Evolutionary conservation across 2,888 invertebrate species (phyloP).

Genomic region (Lycocerus yunnanus): DNA sequence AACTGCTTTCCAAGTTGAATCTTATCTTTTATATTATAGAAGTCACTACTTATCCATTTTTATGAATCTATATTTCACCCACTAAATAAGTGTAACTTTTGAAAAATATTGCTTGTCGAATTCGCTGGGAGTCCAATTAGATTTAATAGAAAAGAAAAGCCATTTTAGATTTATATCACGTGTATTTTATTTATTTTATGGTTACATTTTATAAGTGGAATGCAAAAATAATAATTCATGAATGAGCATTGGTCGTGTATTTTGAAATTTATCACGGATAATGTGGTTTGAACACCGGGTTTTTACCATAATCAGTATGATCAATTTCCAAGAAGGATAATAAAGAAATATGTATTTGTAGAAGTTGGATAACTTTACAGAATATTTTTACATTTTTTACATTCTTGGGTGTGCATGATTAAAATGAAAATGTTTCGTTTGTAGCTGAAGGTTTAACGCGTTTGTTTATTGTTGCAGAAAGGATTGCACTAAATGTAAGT

Average conservation of each 20-base stretch:
- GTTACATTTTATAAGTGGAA: neutral
- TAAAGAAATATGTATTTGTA: neutral
- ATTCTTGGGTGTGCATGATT: neutral
- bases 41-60: neutral
- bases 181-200: neutral
- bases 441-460: neutral
- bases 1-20: neutral
- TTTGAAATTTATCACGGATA: neutral
- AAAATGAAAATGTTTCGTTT: neutral
- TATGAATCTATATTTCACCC: neutral
- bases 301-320: neutral
- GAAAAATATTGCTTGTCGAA: neutral
- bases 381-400: neutral
- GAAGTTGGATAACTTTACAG: neutral
- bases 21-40: neutral
- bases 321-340: neutral
- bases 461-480: slow-evolving; percentile 71
- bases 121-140: neutral
- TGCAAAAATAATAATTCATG: too few relatives aligned
- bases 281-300: neutral
- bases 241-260: too few relatives aligned
- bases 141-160: too few relatives aligned
- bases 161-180: neutral
- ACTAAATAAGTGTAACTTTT: neutral
- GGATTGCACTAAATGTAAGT: slow-evolving; percentile 91